Percentiles rank a stretch among this genome's conserved stretches.
These are phyloP conservation scores for Ethmia dodecea DNA, from an alignment of 2,888 invertebrate genomes.

Conservation along the genomic window DNA sequence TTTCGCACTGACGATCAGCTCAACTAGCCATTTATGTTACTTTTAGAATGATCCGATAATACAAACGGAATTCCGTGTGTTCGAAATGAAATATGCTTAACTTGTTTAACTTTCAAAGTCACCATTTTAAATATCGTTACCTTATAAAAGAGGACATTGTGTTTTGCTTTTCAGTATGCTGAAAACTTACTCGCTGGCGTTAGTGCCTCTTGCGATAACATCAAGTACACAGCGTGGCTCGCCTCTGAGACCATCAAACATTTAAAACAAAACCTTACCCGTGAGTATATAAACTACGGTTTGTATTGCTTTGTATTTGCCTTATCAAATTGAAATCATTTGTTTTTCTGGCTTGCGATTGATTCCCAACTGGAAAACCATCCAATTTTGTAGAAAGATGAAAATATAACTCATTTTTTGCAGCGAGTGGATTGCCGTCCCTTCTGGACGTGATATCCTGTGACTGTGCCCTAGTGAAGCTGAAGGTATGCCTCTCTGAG, in stretches of 20 bases:
- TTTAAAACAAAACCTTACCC: slow-evolving; percentile 55
- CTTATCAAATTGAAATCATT: neutral
- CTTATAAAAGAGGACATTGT: too few relatives aligned
- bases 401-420: neutral
- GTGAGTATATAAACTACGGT: slow-evolving; percentile 37
- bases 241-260: slow-evolving; percentile 68
- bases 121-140: too few relatives aligned
- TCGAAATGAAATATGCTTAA: too few relatives aligned
- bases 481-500: slow-evolving; percentile 79
- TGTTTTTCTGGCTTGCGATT: neutral
- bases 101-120: too few relatives aligned
- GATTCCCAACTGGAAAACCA: neutral
- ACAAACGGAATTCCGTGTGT: too few relatives aligned
- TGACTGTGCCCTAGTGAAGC: slow-evolving; percentile 86
- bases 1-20: too few relatives aligned
- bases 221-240: slow-evolving; percentile 68
- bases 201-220: slow-evolving; percentile 81
- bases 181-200: slow-evolving; percentile 85
- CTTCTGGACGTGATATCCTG: slow-evolving; percentile 85
- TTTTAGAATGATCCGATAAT: too few relatives aligned
- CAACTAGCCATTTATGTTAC: too few relatives aligned
- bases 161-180: slow-evolving; percentile 65
- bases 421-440: slow-evolving; percentile 78
- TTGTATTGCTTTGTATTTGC: neutral
- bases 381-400: neutral